A percentile compares a stretch with the other conserved stretches of the same genome.
Evolutionary conservation across 2,888 invertebrate genomes (phyloP).

Genomic region (Metopia argyrocephala): DNA sequence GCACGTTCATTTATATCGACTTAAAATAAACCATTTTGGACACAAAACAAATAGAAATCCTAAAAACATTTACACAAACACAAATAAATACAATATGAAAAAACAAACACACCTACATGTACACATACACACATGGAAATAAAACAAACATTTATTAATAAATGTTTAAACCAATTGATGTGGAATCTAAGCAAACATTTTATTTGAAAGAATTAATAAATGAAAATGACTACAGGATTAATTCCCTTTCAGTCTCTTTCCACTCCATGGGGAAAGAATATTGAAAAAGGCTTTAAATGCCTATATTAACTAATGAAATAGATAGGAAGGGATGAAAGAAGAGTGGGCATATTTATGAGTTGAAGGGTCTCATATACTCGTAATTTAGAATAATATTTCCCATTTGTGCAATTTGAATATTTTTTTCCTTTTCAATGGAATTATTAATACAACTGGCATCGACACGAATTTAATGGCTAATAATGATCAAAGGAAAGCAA

Average conservation of each 20-base stretch:
- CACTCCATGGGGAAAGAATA: no score
- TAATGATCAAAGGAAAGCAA: no score
- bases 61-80: not conserved
- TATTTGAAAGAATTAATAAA: conserved; percentile 36
- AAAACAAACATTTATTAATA: conserved; percentile 41
- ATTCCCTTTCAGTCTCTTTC: not conserved
- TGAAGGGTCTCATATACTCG: no score
- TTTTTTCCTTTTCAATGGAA: no score
- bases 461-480: no score
- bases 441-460: no score
- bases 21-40: conserved; percentile 35
- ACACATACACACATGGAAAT: not conserved
- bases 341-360: no score
- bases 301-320: no score
- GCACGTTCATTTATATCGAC: conserved; percentile 56
- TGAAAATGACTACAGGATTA: conserved; percentile 12
- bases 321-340: no score
- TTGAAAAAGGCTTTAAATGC: no score
- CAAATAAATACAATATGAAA: not conserved
- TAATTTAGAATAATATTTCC: no score
- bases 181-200: conserved; percentile 34
- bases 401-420: no score
- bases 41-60: conserved; percentile 34
- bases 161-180: conserved; percentile 44
- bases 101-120: not conserved